A percentile compares a stretch with the other conserved stretches of the same genome.
These are phyloP conservation scores for Atractosteus spatula DNA, from an alignment of 2,113 vertebrate genomes.

Conservation along the genomic window DNA sequence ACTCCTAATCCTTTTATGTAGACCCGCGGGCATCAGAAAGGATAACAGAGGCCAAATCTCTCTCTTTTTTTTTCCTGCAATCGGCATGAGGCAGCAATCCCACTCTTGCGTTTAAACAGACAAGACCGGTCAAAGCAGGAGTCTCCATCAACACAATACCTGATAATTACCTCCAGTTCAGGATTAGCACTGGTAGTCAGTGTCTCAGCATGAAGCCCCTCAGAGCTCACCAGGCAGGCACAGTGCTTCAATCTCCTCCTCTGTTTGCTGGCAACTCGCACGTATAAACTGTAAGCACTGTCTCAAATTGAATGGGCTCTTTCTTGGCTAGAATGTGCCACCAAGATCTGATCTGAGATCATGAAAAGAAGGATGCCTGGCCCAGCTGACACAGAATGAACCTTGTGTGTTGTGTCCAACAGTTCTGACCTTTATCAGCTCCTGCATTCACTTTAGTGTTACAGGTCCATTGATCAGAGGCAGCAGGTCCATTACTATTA, in stretches of 20 bases:
- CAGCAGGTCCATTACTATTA: too few species aligned
- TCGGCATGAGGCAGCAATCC: slow-evolving; percentile 6
- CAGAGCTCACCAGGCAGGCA: background rate
- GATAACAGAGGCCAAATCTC: slow-evolving; percentile 26
- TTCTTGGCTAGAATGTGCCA: too few species aligned
- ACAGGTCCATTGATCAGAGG: too few species aligned
- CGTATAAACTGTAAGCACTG: background rate
- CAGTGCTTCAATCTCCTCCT: too few species aligned
- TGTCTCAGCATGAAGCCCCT: background rate
- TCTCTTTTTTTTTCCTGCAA: too few species aligned
- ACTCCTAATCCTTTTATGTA: slow-evolving; percentile 45
- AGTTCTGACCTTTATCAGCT: too few species aligned
- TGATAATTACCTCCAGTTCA: slow-evolving; percentile 14
- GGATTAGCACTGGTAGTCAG: background rate
- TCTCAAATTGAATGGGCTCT: too few species aligned
- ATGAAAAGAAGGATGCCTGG: too few species aligned
- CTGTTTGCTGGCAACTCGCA: background rate
- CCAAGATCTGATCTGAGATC: too few species aligned
- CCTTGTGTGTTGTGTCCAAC: too few species aligned
- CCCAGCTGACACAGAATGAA: too few species aligned
- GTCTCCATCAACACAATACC: slow-evolving; percentile 4
- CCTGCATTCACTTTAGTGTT: too few species aligned
- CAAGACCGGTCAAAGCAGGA: slow-evolving; percentile 6
- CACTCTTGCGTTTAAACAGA: slow-evolving; percentile 20
- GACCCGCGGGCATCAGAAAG: slow-evolving; percentile 36